Base-by-base conservation (phyloP, 1,140 invertebrate genomes). In the Dendroctonus ponderosae region DNA sequence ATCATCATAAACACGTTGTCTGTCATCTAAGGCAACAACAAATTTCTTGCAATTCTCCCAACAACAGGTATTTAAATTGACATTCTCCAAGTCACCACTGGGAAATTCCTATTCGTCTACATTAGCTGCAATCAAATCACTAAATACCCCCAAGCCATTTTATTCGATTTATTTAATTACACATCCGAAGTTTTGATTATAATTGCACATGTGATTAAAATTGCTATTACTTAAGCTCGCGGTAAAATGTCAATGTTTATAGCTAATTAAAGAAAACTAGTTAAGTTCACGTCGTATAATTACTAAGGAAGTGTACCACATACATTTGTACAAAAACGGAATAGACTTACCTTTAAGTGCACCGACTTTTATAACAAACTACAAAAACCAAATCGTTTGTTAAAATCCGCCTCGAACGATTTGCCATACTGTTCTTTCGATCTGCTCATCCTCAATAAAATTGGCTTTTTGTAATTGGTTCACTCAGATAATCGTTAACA, bases 191-290 rank as follows among this genome's bases (percentile, higher is more conserved):
- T 62, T 62, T 62, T 62, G 60, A 62, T 62, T 62, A 62, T 52
- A 62, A 62, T 52, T 62, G 49, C 50, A 40, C 49, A 42, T 37
- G 60, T 42, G 60, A 62, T 62, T 62, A 62, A 62, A 62, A 62
- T 62, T 62, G 60, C 48, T 62, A 62, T 62, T 62, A 62, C 60
- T 62, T 62, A 62, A 62, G 60, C 38, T 11, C 43, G 60, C 60
- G 60, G 60, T 62, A 62, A 62, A 61, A 62, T 62, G 60, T 62
- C 49, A 62, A 62, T 62, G 60, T 62, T 62, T 62, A 62, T 62
- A 37, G 60, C 60, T 62, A 62, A 62, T 62, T 62, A 62, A 62
- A 42, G 60, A 62, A 62, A 62, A 62, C 60, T 62, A 62, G 60
- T 62, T 62, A 62, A 62, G 50, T 62, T 52, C 50, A 48, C 60